Percentiles rank a stretch among this genome's conserved stretches.
Evolutionary conservation across 1,140 invertebrate species (phyloP).

Genomic region (Drosophila murphyi): DNA sequence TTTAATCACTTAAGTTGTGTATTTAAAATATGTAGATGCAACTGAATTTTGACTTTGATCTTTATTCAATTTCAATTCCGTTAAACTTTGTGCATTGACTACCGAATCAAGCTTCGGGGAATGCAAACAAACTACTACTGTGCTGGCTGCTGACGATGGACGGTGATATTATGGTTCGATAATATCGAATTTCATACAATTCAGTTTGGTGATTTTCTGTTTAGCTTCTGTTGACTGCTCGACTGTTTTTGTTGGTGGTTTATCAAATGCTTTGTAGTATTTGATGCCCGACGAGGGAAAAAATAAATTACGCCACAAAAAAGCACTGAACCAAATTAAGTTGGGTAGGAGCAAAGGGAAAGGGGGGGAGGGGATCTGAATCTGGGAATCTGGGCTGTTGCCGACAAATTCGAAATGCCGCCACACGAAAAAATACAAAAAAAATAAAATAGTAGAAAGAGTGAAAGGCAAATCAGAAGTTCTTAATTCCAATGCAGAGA

Average conservation of each 20-base stretch:
- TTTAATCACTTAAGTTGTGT: background rate
- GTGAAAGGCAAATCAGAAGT: constrained; percentile 77
- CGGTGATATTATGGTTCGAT: constrained; percentile 22
- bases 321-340: constrained; percentile 75
- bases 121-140: constrained; percentile 34
- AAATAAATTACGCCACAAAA: constrained; percentile 41
- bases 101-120: constrained; percentile 17
- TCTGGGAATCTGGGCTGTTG: constrained; percentile 35
- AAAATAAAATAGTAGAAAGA: constrained; percentile 70
- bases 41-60: background rate
- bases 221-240: constrained; percentile 70
- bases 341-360: constrained; percentile 27
- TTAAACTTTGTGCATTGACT: constrained; percentile 43
- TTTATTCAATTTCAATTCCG: constrained; percentile 4
- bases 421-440: constrained; percentile 39
- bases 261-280: constrained; percentile 40
- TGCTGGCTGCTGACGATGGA: background rate
- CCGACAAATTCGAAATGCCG: constrained; percentile 68
- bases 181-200: constrained; percentile 66
- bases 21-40: background rate
- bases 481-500: constrained; percentile 65
- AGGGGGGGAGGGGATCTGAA: background rate
- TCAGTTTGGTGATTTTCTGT: constrained; percentile 40
- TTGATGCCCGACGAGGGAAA: constrained; percentile 15
- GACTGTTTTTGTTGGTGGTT: constrained; percentile 23